These are phyloP conservation scores for Pterocles orientalis DNA, from an alignment of 2,113 vertebrate genomes.

Conservation along the genomic window DNA sequence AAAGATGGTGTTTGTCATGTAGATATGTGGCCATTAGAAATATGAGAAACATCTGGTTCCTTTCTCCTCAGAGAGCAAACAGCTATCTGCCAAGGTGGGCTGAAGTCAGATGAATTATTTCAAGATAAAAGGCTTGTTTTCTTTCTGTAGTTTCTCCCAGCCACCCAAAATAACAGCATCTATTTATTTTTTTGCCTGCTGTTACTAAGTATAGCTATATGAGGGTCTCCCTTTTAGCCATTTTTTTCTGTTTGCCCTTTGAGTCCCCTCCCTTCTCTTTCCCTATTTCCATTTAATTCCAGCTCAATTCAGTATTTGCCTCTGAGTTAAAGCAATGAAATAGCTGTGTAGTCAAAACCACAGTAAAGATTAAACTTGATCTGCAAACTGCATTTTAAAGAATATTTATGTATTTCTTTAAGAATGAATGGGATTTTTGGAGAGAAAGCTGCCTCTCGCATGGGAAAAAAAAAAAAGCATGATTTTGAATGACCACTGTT, in stretches of 20 bases:
- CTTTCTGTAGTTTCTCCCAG: constrained; percentile 1
- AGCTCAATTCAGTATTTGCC: background rate
- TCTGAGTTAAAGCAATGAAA: background rate
- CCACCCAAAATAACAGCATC: background rate
- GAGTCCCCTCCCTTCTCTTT: background rate
- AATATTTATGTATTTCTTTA: background rate
- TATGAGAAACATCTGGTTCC: constrained; percentile 53
- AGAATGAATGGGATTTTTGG: background rate
- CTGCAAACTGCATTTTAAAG: background rate
- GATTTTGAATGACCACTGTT: background rate
- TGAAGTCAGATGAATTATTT: constrained; percentile 28
- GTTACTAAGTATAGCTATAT: background rate
- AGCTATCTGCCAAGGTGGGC: constrained; percentile 56
- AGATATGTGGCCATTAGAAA: constrained; percentile 14
- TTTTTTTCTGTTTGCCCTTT: background rate
- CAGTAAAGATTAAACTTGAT: background rate
- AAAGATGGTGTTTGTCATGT: background rate
- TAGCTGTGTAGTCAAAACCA: background rate
- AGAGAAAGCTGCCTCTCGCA: background rate
- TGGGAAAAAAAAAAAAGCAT: background rate
- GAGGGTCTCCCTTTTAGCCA: background rate
- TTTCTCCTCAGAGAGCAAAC: constrained; percentile 22
- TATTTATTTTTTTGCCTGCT: background rate
- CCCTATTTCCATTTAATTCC: background rate
- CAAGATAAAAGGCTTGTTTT: constrained; percentile 40